These are phyloP conservation scores for Apeltes quadracus DNA, from an alignment of 2,113 vertebrate genomes.

Conservation along the genomic window DNA sequence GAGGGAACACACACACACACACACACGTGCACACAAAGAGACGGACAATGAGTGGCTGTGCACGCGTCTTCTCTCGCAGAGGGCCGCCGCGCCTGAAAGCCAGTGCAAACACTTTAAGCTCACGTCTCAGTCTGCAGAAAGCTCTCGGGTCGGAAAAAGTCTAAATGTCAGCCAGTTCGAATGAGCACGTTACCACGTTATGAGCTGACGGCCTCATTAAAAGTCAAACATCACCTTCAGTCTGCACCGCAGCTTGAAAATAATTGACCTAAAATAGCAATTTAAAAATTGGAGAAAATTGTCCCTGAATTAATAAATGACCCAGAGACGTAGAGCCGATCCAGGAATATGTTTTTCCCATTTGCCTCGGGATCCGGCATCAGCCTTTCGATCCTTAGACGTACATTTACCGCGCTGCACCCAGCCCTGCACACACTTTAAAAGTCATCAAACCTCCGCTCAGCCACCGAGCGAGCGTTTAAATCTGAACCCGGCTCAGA, in stretches of 20 bases:
- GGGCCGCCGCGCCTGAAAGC: constrained; percentile 21
- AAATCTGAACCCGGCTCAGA: constrained; percentile 25
- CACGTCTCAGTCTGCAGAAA: constrained; percentile 53
- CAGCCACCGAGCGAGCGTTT: constrained; percentile 8
- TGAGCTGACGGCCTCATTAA: constrained; percentile 34
- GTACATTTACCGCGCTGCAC: background rate
- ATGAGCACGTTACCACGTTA: constrained; percentile 31
- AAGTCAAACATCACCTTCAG: constrained; percentile 9
- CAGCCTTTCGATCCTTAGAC: background rate
- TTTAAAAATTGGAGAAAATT: background rate
- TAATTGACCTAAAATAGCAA: background rate
- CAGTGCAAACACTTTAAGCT: constrained; percentile 64
- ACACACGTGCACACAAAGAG: constrained; percentile 1
- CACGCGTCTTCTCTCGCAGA: constrained; percentile 14
- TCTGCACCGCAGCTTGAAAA: background rate
- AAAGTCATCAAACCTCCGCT: constrained; percentile 15
- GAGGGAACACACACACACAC: constrained; percentile 4
- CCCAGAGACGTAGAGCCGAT: background rate
- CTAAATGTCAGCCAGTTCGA: constrained; percentile 47
- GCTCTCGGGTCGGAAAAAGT: constrained; percentile 50
- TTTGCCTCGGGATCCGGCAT: background rate
- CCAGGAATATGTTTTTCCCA: background rate
- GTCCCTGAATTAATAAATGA: background rate
- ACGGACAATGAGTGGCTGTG: constrained; percentile 25
- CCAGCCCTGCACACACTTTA: background rate